Percentiles rank a stretch among this genome's conserved stretches.
Conservation (phyloP, 53 echinoderm and acorn worm species). For the Crossaster papposus region DNA sequence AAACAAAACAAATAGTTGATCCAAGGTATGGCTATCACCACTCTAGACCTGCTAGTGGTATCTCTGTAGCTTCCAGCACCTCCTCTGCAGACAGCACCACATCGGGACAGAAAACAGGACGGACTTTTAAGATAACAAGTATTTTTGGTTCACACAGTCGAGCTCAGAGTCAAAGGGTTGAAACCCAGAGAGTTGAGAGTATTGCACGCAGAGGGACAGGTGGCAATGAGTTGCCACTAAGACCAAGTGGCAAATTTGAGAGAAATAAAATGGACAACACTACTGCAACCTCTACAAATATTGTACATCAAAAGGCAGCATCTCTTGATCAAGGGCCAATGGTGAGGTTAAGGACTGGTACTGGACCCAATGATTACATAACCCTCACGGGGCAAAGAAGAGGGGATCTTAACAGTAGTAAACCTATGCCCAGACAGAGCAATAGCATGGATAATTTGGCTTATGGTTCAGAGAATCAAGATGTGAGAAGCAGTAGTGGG, state of each 20-base stretch:
- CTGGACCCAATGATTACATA: constrained; percentile 56
- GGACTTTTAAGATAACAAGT: constrained; percentile 68
- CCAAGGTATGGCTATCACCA: constrained; percentile 26
- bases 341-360: constrained; percentile 53
- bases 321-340: constrained; percentile 48
- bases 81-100: constrained; percentile 37
- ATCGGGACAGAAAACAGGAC: constrained; percentile 49
- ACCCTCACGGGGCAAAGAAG: constrained; percentile 48
- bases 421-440: constrained; percentile 51
- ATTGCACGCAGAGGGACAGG: background rate
- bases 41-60: constrained; percentile 50
- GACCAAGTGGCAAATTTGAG: constrained; percentile 7
- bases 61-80: constrained; percentile 56
- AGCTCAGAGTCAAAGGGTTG: constrained; percentile 20
- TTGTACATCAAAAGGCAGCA: constrained; percentile 21
- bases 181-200: constrained; percentile 18
- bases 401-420: constrained; percentile 6
- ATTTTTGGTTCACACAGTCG: constrained; percentile 57
- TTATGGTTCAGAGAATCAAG: constrained; percentile 8
- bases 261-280: background rate
- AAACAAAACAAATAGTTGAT: constrained; percentile 30
- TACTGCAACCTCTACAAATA: background rate
- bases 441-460: constrained; percentile 61
- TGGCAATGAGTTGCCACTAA: background rate
- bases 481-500: constrained; percentile 35